Evolutionary conservation across 2,888 invertebrate genomes (phyloP).

Genomic region (Meandrusa payeni): DNA sequence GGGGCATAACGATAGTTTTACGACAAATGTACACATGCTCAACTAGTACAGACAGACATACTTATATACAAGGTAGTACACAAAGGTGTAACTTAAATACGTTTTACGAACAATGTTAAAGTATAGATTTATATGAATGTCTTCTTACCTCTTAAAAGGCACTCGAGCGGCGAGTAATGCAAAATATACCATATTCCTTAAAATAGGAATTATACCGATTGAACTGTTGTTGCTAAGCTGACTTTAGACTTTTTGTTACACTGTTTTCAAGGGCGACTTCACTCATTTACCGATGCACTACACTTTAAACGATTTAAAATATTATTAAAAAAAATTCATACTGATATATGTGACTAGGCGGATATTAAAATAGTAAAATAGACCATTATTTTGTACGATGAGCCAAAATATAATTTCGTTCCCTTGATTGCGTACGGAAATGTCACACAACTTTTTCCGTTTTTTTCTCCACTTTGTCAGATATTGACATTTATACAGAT

Average conservation of each 20-base stretch:
- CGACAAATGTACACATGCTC: conserved; percentile 27
- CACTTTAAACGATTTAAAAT: conserved; percentile 33
- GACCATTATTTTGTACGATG: conserved; percentile 45
- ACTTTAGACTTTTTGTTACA: conserved; percentile 67
- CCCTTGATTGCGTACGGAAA: conserved; percentile 42
- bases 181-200: conserved; percentile 48
- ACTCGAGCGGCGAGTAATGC: conserved; percentile 45
- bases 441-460: conserved; percentile 42
- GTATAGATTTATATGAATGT: conserved; percentile 17
- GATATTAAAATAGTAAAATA: conserved; percentile 36
- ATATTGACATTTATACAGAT: conserved; percentile 22
- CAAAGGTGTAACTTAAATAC: conserved; percentile 26
- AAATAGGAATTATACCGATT: conserved; percentile 54
- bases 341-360: conserved; percentile 6
- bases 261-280: conserved; percentile 73
- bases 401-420: conserved; percentile 49
- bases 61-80: conserved; percentile 27
- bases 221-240: conserved; percentile 76
- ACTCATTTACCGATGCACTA: conserved; percentile 41
- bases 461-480: conserved; percentile 26
- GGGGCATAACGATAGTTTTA: conserved; percentile 17
- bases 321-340: conserved; percentile 33
- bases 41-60: conserved; percentile 24
- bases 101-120: conserved; percentile 6
- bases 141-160: conserved; percentile 63